Percentiles rank a stretch among this genome's conserved stretches.
phyloP scores from a whole-genome alignment of 2,113 vertebrate genomes.

The Sebastes fasciatus region DNA sequence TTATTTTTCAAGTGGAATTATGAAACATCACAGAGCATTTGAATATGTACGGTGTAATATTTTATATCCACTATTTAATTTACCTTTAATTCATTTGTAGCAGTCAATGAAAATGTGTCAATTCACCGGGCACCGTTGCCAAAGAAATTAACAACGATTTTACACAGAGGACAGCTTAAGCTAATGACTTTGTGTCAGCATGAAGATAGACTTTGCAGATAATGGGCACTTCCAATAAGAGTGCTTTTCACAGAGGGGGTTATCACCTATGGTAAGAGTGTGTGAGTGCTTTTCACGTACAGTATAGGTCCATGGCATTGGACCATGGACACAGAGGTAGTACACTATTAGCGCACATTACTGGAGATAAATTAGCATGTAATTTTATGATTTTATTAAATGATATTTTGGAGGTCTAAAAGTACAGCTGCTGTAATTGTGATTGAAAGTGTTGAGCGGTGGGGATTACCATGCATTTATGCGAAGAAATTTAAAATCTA shows the following conservation, averaged over 20 bases:
- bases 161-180: constrained; percentile 78
- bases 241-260: constrained; percentile 80
- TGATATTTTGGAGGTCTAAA: constrained; percentile 69
- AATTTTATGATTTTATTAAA: constrained; percentile 75
- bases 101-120: constrained; percentile 55
- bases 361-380: constrained; percentile 77
- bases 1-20: neutral
- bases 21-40: neutral
- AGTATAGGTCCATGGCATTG: constrained; percentile 65
- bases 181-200: constrained; percentile 78
- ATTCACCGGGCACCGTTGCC: constrained; percentile 43
- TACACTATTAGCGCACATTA: constrained; percentile 74
- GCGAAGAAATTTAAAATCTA: constrained; percentile 45
- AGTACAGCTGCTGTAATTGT: constrained; percentile 51
- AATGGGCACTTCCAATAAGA: constrained; percentile 82
- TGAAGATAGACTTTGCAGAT: constrained; percentile 79
- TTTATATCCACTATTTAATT: neutral
- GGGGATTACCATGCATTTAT: constrained; percentile 51
- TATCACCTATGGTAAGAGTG: constrained; percentile 81
- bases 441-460: constrained; percentile 46
- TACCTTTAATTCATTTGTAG: constrained; percentile 37
- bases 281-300: constrained; percentile 79
- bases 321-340: constrained; percentile 69
- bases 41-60: neutral
- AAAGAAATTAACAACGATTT: constrained; percentile 73